Evolutionary conservation across 2,888 invertebrate species (phyloP), one percentile per base, ranked within the genome.

Genomic region (Magallana nippona): DNA sequence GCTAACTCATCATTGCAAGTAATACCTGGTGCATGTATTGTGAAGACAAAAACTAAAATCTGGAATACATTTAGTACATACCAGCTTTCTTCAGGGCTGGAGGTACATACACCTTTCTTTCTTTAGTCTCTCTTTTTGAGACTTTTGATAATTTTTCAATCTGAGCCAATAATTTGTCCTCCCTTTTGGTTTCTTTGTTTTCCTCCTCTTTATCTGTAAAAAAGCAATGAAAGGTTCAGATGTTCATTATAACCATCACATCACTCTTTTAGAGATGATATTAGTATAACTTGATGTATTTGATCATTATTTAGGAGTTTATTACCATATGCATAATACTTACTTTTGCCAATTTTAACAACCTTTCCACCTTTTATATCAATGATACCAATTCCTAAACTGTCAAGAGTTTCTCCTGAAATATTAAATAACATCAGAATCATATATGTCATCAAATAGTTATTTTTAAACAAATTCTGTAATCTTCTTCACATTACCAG

Each of bases 51-150:
- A 44, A 44, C 3, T 44, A 44, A 44, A 44, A 44, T 5, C 44
- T 44, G 5, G 5, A 0, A 44, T 44, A 44, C 44, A 44, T 44
- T 44, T 44, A 44, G 27, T 3, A 79, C 44, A 8, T 60, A 84
- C 84, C 82, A 78, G 80, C n/a, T 77, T 78, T 63, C 82, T 84
- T 82, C 10, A 63, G 58, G 19, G 19, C 82, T 55, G 84, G 84
- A 10, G 84, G 84, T 17, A 84, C 81, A 82, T 84, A 84, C 19
- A 77, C 81, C 19, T 22, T 55, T 55, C 60, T 58, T 13, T 78
- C 79, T 62, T 78, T 81, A 15, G 57, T 44, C 56, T 80, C 80
- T 27, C 55, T 83, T 58, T 60, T 83, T 15, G 77, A 71, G 32
- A 11, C 71, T 27, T 27, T 71, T 27, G 71, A 71, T 27, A 71